Conservation (phyloP, 2,797 vertebrate genomes). For the Tragelaphus eurycerus region DNA sequence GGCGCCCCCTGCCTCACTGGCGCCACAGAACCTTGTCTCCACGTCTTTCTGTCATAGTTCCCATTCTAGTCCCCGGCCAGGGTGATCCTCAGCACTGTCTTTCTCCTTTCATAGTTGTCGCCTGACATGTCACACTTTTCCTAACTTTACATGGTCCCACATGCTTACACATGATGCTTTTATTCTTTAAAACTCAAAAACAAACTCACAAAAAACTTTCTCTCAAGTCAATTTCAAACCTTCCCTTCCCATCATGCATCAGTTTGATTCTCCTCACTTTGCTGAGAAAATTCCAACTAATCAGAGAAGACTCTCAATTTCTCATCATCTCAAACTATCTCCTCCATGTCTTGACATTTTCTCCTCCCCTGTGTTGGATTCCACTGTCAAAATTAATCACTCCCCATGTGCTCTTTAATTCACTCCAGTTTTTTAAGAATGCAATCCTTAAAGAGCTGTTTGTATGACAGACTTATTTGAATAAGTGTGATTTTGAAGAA, state of each 20-base stretch:
- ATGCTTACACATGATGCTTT: background rate
- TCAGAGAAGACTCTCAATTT: background rate
- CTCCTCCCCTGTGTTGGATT: background rate
- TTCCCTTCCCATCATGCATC: background rate
- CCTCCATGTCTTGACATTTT: background rate
- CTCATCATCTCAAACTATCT: background rate
- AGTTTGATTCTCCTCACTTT: background rate
- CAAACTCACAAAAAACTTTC: background rate
- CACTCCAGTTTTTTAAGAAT: background rate
- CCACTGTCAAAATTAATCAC: background rate
- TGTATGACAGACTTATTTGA: background rate
- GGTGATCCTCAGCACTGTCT: background rate
- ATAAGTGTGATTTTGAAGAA: background rate
- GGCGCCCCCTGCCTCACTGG: accelerated
- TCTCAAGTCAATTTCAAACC: background rate
- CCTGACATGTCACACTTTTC: background rate
- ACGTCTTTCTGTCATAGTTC: accelerated
- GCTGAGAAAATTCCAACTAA: background rate
- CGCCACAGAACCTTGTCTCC: background rate
- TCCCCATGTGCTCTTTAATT: background rate
- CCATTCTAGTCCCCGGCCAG: background rate
- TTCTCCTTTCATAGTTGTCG: background rate
- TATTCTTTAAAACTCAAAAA: background rate
- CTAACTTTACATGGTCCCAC: background rate
- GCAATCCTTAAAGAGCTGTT: background rate